Base-by-base conservation (phyloP, 2,888 invertebrate genomes). In the Fragum fragum region DNA sequence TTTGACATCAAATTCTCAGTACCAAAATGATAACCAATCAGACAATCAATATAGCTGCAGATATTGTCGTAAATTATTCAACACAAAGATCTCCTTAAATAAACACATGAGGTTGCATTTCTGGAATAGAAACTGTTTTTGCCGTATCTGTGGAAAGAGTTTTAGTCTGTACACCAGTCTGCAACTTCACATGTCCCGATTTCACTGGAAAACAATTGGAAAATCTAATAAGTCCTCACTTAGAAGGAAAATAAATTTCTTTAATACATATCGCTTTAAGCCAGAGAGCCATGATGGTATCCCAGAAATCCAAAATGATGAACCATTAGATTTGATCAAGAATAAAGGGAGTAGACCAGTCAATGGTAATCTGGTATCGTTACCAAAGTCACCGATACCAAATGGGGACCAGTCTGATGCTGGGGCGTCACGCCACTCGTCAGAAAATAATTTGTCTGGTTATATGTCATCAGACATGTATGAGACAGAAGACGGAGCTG, bases 81-180 rank as follows among this genome's bases (percentile, higher is more conserved):
- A 69, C 26, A 81, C 32, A 42, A 57, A 70, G 80, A 63, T 68
- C 69, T 78, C 83, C 16, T 29, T 83, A 1, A 72, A 81, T 59
- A 83, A 79, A 42, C 86, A 86, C 53, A 74, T 68, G 52, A 66
- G 72, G 14, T 76, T 79, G 53, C 86, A 86, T 77, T 63, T 83
- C 42, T 76, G 73, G 79, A 83, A 74, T 53, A 74, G 76, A 59
- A 83, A 81, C 59, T 86, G 76, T 72, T 83, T 77, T 53, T 86
- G 86, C 53, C 52, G 77, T 69, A 77, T 83, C 16, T 94, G 94
- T 88, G 93, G 94, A 16, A 90, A 92, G 72, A 93, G 93, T n/a
- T 94, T 94, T 81, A 92, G 91, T 61, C 94, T 94, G 76, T 90
- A 92, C 47, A 87, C 93, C 28, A 94, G 94, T 78, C 89, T 94